Conservation (phyloP, 2,888 invertebrate genomes). For the Siphonodentalium dalli region DNA sequence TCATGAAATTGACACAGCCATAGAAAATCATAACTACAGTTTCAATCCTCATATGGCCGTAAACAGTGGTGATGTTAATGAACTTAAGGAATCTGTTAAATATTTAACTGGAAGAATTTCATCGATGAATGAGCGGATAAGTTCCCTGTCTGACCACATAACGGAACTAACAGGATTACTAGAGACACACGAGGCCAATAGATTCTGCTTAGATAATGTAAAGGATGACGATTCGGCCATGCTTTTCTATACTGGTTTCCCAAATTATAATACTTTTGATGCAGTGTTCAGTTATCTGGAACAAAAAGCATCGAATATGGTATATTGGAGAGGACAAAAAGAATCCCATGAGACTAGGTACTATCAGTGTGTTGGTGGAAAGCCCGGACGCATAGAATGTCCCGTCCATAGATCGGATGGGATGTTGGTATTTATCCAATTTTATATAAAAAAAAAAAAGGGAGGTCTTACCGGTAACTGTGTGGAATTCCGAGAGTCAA, state of each 20-base stretch:
- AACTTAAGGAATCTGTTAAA: too few species aligned
- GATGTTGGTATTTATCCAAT: conserved; percentile 16
- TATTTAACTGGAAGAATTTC: too few species aligned
- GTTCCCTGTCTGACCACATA: not conserved
- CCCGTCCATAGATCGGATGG: conserved; percentile 9
- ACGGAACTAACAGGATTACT: not conserved
- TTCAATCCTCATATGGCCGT: too few species aligned
- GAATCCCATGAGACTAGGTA: not conserved
- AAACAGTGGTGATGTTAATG: too few species aligned
- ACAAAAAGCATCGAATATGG: conserved; percentile 9
- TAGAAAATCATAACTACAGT: too few species aligned
- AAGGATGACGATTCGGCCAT: conserved; percentile 3
- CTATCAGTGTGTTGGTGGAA: not conserved
- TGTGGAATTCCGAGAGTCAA: too few species aligned
- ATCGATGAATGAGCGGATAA: not conserved
- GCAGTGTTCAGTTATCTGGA: conserved; percentile 18
- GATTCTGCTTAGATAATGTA: not conserved
- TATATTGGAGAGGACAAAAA: conserved; percentile 16
- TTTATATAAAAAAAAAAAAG: not conserved
- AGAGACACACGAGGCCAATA: not conserved
- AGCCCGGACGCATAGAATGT: conserved; percentile 6
- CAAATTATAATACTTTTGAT: conserved; percentile 9
- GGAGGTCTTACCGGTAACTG: too few species aligned
- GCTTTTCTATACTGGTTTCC: conserved; percentile 10
- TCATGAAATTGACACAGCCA: too few species aligned